Evolutionary conservation across 2,113 vertebrate genomes (phyloP).

Genomic region (Urocitellus parryii): DNA sequence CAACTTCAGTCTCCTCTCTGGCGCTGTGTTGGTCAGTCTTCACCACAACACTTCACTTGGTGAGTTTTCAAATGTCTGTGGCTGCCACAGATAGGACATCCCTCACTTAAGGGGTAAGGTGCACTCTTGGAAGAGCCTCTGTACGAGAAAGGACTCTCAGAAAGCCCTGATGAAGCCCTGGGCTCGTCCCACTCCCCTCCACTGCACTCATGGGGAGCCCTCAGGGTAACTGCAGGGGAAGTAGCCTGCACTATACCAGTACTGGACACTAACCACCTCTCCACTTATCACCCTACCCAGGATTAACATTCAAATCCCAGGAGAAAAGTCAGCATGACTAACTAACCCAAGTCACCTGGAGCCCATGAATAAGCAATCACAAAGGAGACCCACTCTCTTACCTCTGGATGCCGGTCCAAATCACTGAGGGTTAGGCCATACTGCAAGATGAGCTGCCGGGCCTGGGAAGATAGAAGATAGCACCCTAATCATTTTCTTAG

Average conservation of each 20-base stretch:
- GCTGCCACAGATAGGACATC: not conserved
- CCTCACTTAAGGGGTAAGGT: not conserved
- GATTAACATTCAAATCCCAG: not conserved
- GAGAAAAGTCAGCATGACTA: not conserved
- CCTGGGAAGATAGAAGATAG: constrained; percentile 85
- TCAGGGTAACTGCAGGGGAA: not conserved
- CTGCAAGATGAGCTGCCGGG: constrained; percentile 97
- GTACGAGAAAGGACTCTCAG: not conserved
- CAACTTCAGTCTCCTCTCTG: not conserved
- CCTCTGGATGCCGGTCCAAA: constrained; percentile 97
- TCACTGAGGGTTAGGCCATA: constrained; percentile 94
- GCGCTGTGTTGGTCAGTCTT: not conserved
- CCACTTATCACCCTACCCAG: not conserved
- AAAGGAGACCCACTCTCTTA: constrained; percentile 73
- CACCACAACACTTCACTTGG: not conserved
- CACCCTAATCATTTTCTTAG: not conserved
- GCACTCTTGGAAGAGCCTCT: not conserved
- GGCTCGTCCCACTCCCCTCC: not conserved
- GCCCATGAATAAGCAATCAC: not conserved
- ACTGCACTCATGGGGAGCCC: not conserved
- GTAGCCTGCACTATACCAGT: not conserved
- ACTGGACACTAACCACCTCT: not conserved
- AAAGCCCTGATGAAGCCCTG: not conserved
- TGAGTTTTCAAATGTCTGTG: not conserved
- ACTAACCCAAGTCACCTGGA: not conserved